Percentiles rank a stretch among this genome's conserved stretches.
Evolutionary conservation across 1,140 invertebrate genomes (phyloP).

Genomic region (Drosophila quadrilineata): DNA sequence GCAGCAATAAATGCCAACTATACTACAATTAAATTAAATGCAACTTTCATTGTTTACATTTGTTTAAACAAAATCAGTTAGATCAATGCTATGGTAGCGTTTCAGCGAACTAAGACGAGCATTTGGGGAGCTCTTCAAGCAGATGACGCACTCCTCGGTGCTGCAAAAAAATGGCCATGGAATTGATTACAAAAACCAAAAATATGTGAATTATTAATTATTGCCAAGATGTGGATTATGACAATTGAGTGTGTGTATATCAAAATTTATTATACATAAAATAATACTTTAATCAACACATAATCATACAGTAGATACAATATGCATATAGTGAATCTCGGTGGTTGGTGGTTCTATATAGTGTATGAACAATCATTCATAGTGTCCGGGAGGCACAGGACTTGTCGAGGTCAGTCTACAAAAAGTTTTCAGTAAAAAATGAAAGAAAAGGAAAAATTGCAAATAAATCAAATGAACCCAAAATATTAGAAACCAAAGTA

Average conservation of each 20-base stretch:
- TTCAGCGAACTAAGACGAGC: slow-evolving; percentile 54
- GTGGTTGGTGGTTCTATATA: slow-evolving; percentile 17
- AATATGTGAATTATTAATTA: slow-evolving; percentile 2
- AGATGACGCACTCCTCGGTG: slow-evolving; percentile 76
- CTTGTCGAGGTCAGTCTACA: slow-evolving; percentile 76
- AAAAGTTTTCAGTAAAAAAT: slow-evolving; percentile 44
- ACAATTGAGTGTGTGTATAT: slow-evolving; percentile 23
- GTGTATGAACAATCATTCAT: slow-evolving; percentile 56
- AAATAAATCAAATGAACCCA: slow-evolving; percentile 14
- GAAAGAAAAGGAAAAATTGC: slow-evolving; percentile 14
- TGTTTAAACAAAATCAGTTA: slow-evolving; percentile 56
- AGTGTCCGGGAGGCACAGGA: slow-evolving; percentile 70
- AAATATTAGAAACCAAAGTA: background rate
- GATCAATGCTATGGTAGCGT: slow-evolving; percentile 59
- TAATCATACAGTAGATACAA: slow-evolving; percentile 33
- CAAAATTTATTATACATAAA: too few species aligned
- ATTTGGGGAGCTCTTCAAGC: slow-evolving; percentile 54
- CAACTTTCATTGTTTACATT: background rate
- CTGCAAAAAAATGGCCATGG: slow-evolving; percentile 50
- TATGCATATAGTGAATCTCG: slow-evolving; percentile 56
- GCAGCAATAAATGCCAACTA: slow-evolving; percentile 6
- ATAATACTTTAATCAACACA: slow-evolving; percentile 63
- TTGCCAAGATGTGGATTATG: background rate
- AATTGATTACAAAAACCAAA: too few species aligned
- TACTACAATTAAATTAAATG: background rate